Percentiles rank a stretch among this genome's conserved stretches.
Evolutionary conservation across 1,140 invertebrate genomes (phyloP).

Genomic region (Nasonia giraulti): DNA sequence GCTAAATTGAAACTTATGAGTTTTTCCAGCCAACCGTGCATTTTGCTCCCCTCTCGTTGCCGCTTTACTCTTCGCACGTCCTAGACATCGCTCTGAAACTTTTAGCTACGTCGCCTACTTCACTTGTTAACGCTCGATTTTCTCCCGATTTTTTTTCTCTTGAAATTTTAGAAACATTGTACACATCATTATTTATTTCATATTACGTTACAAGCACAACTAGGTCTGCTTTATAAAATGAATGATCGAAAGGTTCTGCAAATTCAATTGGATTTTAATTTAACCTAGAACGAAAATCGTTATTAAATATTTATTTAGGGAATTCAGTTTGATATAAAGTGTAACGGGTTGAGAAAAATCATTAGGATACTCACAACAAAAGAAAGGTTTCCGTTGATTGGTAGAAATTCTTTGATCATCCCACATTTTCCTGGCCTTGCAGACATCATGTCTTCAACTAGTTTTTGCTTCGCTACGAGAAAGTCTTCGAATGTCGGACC

Average conservation of each 20-base stretch:
- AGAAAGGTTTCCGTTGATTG: background rate
- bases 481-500: no score
- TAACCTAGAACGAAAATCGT: background rate
- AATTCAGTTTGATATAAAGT: background rate
- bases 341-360: background rate
- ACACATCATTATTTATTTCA: no score
- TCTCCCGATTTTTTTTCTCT: background rate
- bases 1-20: conserved; percentile 75
- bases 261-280: no score
- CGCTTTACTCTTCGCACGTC: conserved; percentile 9
- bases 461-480: no score
- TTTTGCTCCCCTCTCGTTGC: background rate
- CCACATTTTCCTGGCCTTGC: no score
- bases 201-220: no score
- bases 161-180: background rate
- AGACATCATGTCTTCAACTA: no score
- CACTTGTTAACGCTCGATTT: background rate
- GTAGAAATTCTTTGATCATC: background rate
- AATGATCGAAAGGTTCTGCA: no score
- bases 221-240: no score
- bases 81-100: background rate
- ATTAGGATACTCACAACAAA: background rate
- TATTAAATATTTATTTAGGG: background rate
- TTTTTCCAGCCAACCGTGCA: conserved; percentile 56
- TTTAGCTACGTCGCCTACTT: background rate